Conservation (phyloP, 2,113 vertebrate species). For the Leucoraja erinaceus region DNA sequence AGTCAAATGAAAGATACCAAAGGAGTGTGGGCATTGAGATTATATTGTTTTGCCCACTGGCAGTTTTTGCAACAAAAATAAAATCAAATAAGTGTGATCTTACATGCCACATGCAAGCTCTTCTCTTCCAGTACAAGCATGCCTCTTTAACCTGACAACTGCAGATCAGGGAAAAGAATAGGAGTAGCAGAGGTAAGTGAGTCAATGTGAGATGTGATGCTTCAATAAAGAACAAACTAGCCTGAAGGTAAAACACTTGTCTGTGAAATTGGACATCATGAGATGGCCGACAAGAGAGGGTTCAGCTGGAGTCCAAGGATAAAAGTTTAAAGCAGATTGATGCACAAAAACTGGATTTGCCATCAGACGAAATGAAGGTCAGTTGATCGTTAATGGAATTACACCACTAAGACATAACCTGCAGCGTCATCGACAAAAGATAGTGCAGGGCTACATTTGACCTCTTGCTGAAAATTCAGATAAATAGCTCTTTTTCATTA, state of each 20-base stretch:
- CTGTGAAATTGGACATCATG: slow-evolving; percentile 25
- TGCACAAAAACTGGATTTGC: not conserved
- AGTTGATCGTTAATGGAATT: not conserved
- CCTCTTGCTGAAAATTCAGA: slow-evolving; percentile 2
- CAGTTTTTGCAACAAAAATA: not conserved
- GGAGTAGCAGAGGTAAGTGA: not conserved
- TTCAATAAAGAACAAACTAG: slow-evolving; percentile 21
- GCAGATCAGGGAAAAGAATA: not conserved
- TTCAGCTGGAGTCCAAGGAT: slow-evolving; percentile 30
- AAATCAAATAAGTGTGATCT: not conserved
- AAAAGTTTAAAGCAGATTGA: slow-evolving; percentile 26
- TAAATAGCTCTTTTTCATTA: not conserved
- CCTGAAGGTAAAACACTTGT: slow-evolving; percentile 23
- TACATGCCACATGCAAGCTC: slow-evolving; percentile 17
- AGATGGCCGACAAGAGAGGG: slow-evolving; percentile 17
- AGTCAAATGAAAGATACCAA: slow-evolving; percentile 6
- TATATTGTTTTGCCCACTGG: slow-evolving; percentile 10
- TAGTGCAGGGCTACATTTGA: not conserved
- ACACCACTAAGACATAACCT: not conserved
- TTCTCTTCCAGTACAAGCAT: not conserved
- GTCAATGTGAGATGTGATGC: slow-evolving; percentile 16
- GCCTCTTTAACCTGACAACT: not conserved
- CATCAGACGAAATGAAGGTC: slow-evolving; percentile 17
- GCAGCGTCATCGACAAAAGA: not conserved
- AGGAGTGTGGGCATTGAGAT: slow-evolving; percentile 1